Percentiles rank a stretch among this genome's conserved stretches.
phyloP scores from a whole-genome alignment of 2,113 vertebrate species.

The Phyllopteryx taeniolatus region DNA sequence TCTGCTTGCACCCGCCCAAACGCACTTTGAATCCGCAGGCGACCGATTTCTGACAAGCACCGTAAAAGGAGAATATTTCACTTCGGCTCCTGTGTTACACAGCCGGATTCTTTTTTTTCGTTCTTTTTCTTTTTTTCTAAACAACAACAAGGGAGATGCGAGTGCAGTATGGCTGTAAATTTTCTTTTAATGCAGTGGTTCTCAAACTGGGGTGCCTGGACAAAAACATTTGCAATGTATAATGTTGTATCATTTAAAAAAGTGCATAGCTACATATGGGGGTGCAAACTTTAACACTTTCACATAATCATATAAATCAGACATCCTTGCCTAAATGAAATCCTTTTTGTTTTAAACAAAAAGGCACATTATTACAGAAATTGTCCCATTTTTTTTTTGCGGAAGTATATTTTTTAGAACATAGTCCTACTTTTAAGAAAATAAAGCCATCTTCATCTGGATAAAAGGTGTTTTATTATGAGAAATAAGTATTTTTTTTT shows the following conservation, averaged over 20 bases:
- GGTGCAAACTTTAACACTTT: no score
- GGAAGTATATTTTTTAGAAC: no score
- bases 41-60: constrained; percentile 42
- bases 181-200: neutral
- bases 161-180: constrained; percentile 9
- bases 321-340: no score
- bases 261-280: no score
- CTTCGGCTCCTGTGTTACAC: constrained; percentile 4
- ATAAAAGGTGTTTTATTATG: no score
- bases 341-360: no score
- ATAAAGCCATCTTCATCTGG: no score
- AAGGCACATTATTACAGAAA: neutral
- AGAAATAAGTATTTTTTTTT: no score
- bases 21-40: constrained; percentile 54
- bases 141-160: neutral
- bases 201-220: neutral
- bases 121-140: constrained; percentile 20
- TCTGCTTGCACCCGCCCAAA: constrained; percentile 37
- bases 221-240: neutral
- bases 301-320: no score
- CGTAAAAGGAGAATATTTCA: neutral
- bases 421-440: no score
- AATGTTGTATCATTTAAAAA: neutral
- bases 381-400: neutral
- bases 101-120: neutral